Conservation (phyloP, 2,797 vertebrate genomes). For the Arremon brunneinucha region DNA sequence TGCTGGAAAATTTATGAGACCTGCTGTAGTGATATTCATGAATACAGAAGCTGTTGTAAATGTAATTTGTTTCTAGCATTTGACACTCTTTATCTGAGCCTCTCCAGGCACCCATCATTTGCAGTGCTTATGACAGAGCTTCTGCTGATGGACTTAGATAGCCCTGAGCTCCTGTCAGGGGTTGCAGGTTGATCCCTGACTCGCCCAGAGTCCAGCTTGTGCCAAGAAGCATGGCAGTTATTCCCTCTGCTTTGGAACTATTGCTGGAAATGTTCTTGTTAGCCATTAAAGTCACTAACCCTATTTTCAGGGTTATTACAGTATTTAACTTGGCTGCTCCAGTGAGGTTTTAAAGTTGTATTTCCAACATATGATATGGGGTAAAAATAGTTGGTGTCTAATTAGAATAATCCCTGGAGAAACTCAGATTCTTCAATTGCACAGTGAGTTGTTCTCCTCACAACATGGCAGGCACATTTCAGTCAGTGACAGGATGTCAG, state of each 20-base stretch:
- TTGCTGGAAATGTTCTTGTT: slow-evolving; percentile 32
- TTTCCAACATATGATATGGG: slow-evolving; percentile 1
- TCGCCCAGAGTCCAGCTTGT: not conserved
- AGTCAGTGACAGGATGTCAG: not conserved
- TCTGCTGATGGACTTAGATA: not conserved
- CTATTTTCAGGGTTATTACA: slow-evolving; percentile 44
- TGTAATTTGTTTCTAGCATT: not conserved
- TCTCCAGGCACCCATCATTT: not conserved
- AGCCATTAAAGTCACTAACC: slow-evolving; percentile 2
- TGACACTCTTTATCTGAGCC: not conserved
- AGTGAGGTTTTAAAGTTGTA: not conserved
- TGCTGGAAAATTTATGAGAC: slow-evolving; percentile 45
- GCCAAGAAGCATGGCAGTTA: not conserved
- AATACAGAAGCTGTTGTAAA: slow-evolving; percentile 20
- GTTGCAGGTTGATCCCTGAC: not conserved
- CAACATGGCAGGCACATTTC: not conserved
- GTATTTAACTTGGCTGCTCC: slow-evolving; percentile 50
- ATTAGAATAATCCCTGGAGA: slow-evolving; percentile 35
- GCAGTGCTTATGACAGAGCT: not conserved
- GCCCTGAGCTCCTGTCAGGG: not conserved
- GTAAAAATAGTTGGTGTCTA: slow-evolving; percentile 39
- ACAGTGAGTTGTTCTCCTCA: not conserved
- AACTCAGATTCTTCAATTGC: not conserved
- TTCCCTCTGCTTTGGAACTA: not conserved
- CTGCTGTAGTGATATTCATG: not conserved